Conservation (phyloP, 2,888 invertebrate species). For the Teleogryllus oceanicus region DNA sequence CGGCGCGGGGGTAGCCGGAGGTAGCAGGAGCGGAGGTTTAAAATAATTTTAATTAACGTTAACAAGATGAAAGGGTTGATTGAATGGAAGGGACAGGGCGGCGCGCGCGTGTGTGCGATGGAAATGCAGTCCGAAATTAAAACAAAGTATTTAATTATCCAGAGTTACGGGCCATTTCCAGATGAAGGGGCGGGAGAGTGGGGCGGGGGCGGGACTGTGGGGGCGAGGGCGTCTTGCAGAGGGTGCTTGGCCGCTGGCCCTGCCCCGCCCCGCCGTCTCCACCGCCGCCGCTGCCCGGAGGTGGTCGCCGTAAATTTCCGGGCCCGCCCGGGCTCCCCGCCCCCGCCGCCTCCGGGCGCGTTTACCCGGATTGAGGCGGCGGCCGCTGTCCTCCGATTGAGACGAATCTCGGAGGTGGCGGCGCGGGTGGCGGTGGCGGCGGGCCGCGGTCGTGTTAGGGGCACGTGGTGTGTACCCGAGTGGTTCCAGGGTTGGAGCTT, state of each 20-base stretch:
- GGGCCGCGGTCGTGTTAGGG: not conserved
- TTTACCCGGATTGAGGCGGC: not conserved
- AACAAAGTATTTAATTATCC: slow-evolving; percentile 26
- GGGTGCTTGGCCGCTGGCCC: no score
- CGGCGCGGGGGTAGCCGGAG: no score
- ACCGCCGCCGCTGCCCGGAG: not conserved
- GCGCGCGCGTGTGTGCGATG: not conserved
- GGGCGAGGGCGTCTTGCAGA: no score
- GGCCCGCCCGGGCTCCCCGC: not conserved
- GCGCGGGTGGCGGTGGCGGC: not conserved
- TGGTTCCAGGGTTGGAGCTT: no score
- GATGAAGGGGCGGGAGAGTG: not conserved
- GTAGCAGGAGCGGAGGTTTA: slow-evolving; percentile 24
- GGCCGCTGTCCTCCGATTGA: not conserved
- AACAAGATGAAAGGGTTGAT: slow-evolving; percentile 40
- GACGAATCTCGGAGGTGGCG: not conserved
- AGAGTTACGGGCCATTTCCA: slow-evolving; percentile 18
- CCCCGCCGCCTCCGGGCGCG: not conserved
- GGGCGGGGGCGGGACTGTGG: no score
- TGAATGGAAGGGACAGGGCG: slow-evolving; percentile 12
- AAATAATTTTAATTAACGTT: slow-evolving; percentile 33
- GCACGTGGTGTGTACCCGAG: no score
- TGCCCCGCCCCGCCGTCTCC: no score
- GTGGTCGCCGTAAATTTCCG: not conserved
- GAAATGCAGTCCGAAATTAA: slow-evolving; percentile 21